These are phyloP conservation scores for Coreius guichenoti DNA, from an alignment of 2,797 vertebrate genomes.

Conservation along the genomic window DNA sequence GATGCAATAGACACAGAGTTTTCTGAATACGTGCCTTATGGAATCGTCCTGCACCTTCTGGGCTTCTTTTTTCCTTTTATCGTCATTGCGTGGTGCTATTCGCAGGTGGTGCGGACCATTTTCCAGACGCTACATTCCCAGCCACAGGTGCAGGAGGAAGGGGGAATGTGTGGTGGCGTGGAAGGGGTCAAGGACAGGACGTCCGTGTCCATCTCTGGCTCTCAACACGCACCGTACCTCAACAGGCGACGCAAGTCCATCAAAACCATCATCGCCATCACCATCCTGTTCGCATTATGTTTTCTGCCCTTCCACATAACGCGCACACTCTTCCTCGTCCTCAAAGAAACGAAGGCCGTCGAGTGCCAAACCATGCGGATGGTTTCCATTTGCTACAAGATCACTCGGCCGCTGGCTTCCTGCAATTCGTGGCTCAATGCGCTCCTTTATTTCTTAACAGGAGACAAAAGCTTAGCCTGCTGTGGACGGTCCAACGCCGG, in stretches of 20 bases:
- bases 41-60: conserved; percentile 80
- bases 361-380: conserved; percentile 76
- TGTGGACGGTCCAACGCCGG: conserved; percentile 64
- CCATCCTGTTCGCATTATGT: conserved; percentile 81
- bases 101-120: conserved; percentile 81
- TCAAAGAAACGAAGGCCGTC: conserved; percentile 71
- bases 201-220: conserved; percentile 53
- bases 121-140: conserved; percentile 77
- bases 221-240: conserved; percentile 75
- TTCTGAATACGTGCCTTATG: conserved; percentile 82
- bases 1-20: conserved; percentile 83
- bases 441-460: conserved; percentile 83
- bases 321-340: conserved; percentile 80
- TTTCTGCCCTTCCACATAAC: conserved; percentile 85
- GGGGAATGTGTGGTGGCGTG: conserved; percentile 45
- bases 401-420: conserved; percentile 83
- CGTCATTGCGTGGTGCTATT: conserved; percentile 87
- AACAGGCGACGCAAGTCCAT: conserved; percentile 80
- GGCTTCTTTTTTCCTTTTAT: conserved; percentile 84
- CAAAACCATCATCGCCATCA: conserved; percentile 84
- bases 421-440: conserved; percentile 87
- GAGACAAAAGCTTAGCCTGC: conserved; percentile 78
- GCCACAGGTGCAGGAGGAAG: conserved; percentile 65
- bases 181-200: conserved; percentile 40
- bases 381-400: conserved; percentile 85